These are phyloP conservation scores for Sarcophaga caerulescens DNA, from an alignment of 2,888 invertebrate genomes.

Conservation along the genomic window DNA sequence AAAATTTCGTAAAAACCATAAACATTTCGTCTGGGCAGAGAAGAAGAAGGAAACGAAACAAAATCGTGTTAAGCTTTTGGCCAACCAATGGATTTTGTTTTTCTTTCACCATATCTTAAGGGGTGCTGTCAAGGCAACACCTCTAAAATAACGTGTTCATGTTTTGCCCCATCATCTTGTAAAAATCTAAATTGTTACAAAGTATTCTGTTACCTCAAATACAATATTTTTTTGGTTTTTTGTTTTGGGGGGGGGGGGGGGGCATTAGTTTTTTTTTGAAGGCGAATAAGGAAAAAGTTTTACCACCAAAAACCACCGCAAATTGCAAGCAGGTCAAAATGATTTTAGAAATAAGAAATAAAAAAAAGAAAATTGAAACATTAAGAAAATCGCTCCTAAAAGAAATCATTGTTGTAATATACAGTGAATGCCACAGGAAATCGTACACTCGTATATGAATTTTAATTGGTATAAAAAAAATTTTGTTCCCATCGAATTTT, in stretches of 20 bases:
- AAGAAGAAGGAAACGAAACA: constrained; percentile 18
- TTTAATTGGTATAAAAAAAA: no score
- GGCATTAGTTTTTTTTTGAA: constrained; percentile 13
- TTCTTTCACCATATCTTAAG: constrained; percentile 32
- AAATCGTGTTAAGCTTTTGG: constrained; percentile 66
- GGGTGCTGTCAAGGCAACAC: constrained; percentile 63
- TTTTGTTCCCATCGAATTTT: no score
- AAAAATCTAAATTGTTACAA: constrained; percentile 60
- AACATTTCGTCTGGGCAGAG: not conserved
- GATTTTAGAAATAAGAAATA: not conserved
- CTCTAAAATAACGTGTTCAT: constrained; percentile 2
- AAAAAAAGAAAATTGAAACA: constrained; percentile 1
- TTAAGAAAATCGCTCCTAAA: not conserved
- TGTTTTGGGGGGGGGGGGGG: constrained; percentile 30
- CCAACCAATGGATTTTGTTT: constrained; percentile 46
- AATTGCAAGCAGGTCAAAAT: constrained; percentile 34
- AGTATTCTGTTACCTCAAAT: constrained; percentile 47
- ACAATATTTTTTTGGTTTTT: not conserved
- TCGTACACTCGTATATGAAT: no score
- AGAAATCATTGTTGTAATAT: constrained; percentile 30
- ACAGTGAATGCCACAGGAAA: no score
- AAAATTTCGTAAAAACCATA: constrained; percentile 37
- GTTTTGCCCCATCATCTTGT: constrained; percentile 14
- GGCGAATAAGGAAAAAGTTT: constrained; percentile 61
- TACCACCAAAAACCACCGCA: constrained; percentile 24